Base-by-base conservation (phyloP, 1,140 invertebrate species). In the Musca vetustissima region DNA sequence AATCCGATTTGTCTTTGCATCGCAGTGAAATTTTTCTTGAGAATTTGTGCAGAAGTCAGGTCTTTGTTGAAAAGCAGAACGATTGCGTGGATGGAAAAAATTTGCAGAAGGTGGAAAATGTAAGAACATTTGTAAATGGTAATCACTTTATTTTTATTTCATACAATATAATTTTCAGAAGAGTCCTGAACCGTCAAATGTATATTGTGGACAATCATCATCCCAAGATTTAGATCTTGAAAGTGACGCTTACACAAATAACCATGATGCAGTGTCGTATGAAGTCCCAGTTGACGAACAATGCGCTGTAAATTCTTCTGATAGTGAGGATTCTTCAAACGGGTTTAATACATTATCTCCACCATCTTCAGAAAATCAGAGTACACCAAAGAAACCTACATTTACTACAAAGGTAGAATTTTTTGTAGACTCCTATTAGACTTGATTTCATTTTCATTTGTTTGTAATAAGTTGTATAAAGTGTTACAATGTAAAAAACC, bases 331-430 rank as follows among this genome's bases (percentile, higher is more conserved):
- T 43, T 15, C n/a, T 17, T 32, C 28, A 47, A 49, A 65, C 7
- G 25, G 75, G 76, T 14, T 77, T 76, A 7, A 66, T 7, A 71
- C 75, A 28, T 66, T 79, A 11, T 72, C 75, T 15, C 73, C 78
- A 0, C 72, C 70, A 0, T 71, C 70, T 17, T 74, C 71, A 22
- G 70, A 71, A 14, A 79, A 79, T 68, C 78, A 79, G 57, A 80
- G 77, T 22, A 77, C 78, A 1, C 78, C 78, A 8, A 71, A 81
- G 25, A 66, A 64, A 64, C 69, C 73, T 14, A 21, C 52, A n/a
- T 80, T 76, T 72, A 78, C 73, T 48, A 76, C 79, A 71, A 81
- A 81, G 79, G 79, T 81, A 81, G 79, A 81, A 72, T 72, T 81
- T 71, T 80, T 76, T 76, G 69, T 81, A 75, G 77, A 81, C 70